These are phyloP conservation scores for Drosophila borealis DNA, from an alignment of 2,888 invertebrate species.

Conservation along the genomic window DNA sequence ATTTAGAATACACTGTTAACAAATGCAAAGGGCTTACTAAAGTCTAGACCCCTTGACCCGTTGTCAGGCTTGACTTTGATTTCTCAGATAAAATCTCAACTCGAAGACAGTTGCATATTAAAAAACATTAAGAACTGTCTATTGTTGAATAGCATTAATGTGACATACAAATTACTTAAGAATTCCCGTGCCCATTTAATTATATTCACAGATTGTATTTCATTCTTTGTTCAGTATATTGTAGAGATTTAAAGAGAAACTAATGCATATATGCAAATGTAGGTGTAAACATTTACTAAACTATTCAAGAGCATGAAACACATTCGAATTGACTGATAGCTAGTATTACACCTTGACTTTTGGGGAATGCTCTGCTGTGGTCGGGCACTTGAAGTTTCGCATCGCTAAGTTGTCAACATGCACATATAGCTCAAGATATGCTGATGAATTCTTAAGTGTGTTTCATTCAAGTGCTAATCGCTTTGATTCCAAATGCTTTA, in stretches of 20 bases:
- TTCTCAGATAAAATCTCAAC: no score
- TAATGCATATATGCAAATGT: constrained; percentile 5
- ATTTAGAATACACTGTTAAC: no score
- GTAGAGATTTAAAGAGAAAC: not conserved
- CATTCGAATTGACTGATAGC: not conserved
- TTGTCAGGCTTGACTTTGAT: no score
- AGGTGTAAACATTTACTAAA: not conserved
- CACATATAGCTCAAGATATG: constrained; percentile 8
- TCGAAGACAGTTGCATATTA: no score
- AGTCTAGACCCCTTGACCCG: no score
- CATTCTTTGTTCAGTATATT: no score
- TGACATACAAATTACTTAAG: no score
- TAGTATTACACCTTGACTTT: constrained; percentile 23
- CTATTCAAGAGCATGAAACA: not conserved
- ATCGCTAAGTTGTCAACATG: constrained; percentile 1
- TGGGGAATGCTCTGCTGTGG: not conserved
- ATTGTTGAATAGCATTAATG: no score
- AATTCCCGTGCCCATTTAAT: no score
- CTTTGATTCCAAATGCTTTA: constrained; percentile 17
- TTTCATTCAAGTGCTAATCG: constrained; percentile 38
- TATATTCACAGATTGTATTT: no score
- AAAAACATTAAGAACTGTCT: no score
- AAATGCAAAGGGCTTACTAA: no score
- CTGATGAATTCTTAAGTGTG: constrained; percentile 32
- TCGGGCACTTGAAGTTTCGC: not conserved